These are phyloP conservation scores for Lingula anatina DNA, from an alignment of 2,888 invertebrate species.

Conservation along the genomic window DNA sequence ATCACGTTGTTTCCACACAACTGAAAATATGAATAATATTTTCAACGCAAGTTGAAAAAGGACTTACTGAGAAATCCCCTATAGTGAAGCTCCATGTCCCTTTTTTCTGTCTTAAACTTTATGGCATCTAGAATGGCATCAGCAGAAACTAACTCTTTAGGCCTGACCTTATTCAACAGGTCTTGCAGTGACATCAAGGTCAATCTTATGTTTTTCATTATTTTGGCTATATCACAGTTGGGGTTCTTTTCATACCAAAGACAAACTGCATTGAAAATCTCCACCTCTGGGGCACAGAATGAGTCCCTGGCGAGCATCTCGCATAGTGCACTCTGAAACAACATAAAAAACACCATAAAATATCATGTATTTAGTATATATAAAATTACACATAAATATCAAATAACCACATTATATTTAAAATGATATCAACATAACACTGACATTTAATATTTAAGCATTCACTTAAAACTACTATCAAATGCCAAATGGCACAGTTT, in stretches of 20 bases:
- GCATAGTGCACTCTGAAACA: slow-evolving; percentile 62
- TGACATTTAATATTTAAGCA: no score
- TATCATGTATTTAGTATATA: no score
- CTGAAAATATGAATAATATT: no score
- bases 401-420: no score
- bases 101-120: slow-evolving; percentile 73
- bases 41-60: no score
- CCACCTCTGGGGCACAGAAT: slow-evolving; percentile 92
- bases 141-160: slow-evolving; percentile 78
- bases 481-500: no score
- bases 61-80: slow-evolving; percentile 60
- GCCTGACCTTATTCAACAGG: slow-evolving; percentile 81
- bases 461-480: no score
- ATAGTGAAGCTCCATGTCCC: slow-evolving; percentile 75
- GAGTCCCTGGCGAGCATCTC: slow-evolving; percentile 86
- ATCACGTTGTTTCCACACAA: no score
- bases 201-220: slow-evolving; percentile 61
- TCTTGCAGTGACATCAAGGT: slow-evolving; percentile 85
- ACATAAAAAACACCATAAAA: no score
- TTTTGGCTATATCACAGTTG: slow-evolving; percentile 54
- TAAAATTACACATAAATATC: no score
- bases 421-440: no score
- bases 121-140: slow-evolving; percentile 93
- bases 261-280: slow-evolving; percentile 86
- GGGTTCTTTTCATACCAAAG: slow-evolving; percentile 80